Evolutionary conservation across 2,113 vertebrate genomes (phyloP).

Genomic region (Polyodon spathula): DNA sequence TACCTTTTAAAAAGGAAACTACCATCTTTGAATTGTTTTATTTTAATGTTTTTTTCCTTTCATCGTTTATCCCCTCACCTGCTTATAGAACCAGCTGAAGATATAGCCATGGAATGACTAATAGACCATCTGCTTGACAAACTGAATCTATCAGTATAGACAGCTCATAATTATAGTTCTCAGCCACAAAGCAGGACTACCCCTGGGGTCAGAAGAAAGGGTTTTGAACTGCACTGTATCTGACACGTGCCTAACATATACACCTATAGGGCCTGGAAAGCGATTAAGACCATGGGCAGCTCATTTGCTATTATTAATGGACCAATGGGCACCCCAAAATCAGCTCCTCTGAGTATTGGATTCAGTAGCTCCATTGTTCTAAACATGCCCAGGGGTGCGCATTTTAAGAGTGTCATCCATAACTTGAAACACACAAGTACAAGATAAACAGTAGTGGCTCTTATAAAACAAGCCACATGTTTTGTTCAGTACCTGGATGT

Average conservation of each 20-base stretch:
- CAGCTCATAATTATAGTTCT: slow-evolving; percentile 16
- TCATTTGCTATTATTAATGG: slow-evolving; percentile 13
- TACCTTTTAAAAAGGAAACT: no score
- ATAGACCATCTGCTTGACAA: neutral
- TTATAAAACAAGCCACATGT: no score
- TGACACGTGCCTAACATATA: slow-evolving; percentile 5
- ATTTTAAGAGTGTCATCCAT: no score
- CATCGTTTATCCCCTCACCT: neutral
- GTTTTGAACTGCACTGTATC: slow-evolving; percentile 9
- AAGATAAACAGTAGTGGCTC: no score
- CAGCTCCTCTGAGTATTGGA: neutral
- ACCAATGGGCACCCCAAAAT: neutral
- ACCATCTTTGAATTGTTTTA: no score
- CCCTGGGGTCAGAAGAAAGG: neutral
- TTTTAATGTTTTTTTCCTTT: neutral
- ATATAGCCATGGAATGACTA: slow-evolving; percentile 4
- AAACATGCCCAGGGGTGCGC: neutral
- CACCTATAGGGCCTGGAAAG: neutral
- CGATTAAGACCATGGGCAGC: slow-evolving; percentile 7
- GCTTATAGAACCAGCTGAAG: neutral
- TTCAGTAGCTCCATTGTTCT: neutral
- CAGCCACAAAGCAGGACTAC: neutral
- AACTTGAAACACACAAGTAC: no score
- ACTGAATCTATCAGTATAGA: slow-evolving; percentile 15
- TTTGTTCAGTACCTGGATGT: neutral